Evolutionary conservation across 1,140 invertebrate genomes (phyloP).

Genomic region (Sycobia sp.): DNA sequence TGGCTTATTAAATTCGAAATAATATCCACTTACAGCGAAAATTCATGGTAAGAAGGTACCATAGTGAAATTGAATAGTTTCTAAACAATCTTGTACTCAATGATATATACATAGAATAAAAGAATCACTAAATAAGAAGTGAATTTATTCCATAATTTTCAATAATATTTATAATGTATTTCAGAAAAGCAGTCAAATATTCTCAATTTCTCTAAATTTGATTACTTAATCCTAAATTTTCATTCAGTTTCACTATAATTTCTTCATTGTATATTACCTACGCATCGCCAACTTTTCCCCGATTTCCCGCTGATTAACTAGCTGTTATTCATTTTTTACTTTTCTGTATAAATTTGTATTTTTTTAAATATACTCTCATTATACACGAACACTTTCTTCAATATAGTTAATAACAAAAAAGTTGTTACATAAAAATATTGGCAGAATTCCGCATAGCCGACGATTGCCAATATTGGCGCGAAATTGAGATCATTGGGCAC

Average conservation of each 20-base stretch:
- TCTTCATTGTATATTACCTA: slow-evolving; percentile 22
- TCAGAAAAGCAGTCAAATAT: slow-evolving; percentile 9
- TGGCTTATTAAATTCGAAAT: slow-evolving; percentile 5
- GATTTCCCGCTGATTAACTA: slow-evolving; percentile 5
- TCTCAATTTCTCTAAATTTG: slow-evolving; percentile 23
- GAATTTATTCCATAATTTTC: neutral
- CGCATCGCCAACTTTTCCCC: slow-evolving; percentile 13
- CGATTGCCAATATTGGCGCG: slow-evolving; percentile 23
- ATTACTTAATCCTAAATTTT: slow-evolving; percentile 5
- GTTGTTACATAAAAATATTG: slow-evolving; percentile 17
- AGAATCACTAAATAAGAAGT: neutral
- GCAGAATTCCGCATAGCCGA: slow-evolving; percentile 19
- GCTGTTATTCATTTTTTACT: slow-evolving; percentile 3
- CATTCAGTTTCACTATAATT: slow-evolving; percentile 27
- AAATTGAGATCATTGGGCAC: slow-evolving; percentile 32
- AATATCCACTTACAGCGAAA: neutral
- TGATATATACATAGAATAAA: neutral
- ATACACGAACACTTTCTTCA: slow-evolving; percentile 7
- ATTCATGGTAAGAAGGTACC: slow-evolving; percentile 17
- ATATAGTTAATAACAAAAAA: slow-evolving; percentile 1
- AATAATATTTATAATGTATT: neutral
- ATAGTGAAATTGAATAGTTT: slow-evolving; percentile 28
- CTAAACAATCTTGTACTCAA: slow-evolving; percentile 1
- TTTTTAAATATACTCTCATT: slow-evolving; percentile 17
- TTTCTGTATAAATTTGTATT: slow-evolving; percentile 2